Percentiles rank a stretch among this genome's conserved stretches.
These are phyloP conservation scores for Dinocampus coccinellae DNA, from an alignment of 2,888 invertebrate genomes.

Conservation along the genomic window DNA sequence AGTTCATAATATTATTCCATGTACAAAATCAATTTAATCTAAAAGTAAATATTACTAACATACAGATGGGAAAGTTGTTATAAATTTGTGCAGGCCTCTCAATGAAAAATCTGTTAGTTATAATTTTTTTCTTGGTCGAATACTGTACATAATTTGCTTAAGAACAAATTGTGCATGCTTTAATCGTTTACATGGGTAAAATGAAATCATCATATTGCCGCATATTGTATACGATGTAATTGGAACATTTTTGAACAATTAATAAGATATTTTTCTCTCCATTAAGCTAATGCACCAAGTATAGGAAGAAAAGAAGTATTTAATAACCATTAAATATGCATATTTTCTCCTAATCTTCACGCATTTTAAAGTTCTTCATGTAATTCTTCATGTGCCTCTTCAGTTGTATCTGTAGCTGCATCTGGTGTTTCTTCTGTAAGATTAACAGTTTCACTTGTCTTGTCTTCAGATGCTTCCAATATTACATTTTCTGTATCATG, in stretches of 20 bases:
- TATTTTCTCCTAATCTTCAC: conserved; percentile 29
- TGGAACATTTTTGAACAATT: neutral
- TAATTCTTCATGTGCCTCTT: conserved; percentile 45
- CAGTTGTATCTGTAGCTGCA: conserved; percentile 50
- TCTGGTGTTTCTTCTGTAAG: conserved; percentile 50
- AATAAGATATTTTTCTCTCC: neutral
- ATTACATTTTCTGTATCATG: conserved; percentile 60
- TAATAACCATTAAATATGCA: conserved; percentile 30
- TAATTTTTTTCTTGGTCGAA: conserved; percentile 24
- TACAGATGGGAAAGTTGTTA: neutral
- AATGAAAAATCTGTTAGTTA: conserved; percentile 11
- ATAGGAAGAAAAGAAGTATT: neutral
- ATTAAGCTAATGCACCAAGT: neutral
- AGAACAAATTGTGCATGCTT: conserved; percentile 18
- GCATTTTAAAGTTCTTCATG: conserved; percentile 59
- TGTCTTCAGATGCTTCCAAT: conserved; percentile 48
- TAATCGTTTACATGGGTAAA: neutral
- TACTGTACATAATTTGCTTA: conserved; percentile 35
- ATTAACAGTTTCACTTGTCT: conserved; percentile 50
- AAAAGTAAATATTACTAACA: neutral
- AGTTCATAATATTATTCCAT: neutral
- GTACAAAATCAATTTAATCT: neutral
- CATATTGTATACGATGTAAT: conserved; percentile 8
- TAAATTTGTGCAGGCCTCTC: conserved; percentile 5
- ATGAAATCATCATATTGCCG: neutral